phyloP scores from a whole-genome alignment of 2,888 invertebrate species.

The Dasysyrphus albostriatus region DNA sequence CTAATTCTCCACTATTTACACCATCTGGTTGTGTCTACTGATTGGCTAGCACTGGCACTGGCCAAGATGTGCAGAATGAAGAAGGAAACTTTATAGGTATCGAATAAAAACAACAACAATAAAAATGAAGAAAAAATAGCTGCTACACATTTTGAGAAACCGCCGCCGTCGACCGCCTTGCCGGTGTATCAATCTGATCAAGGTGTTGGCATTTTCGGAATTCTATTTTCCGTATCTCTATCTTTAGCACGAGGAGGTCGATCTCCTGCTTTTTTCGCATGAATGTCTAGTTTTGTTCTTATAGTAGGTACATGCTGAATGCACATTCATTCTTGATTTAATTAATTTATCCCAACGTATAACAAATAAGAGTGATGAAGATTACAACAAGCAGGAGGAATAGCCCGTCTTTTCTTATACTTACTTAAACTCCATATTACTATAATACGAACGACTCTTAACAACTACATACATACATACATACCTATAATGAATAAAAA shows the following conservation, averaged over 20 bases:
- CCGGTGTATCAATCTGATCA: slow-evolving; percentile 58
- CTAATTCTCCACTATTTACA: slow-evolving; percentile 72
- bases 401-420: slow-evolving; percentile 9
- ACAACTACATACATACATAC: slow-evolving; percentile 3
- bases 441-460: slow-evolving; percentile 15
- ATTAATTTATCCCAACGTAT: slow-evolving; percentile 65
- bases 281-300: slow-evolving; percentile 46
- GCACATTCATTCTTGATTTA: slow-evolving; percentile 69
- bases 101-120: slow-evolving; percentile 29
- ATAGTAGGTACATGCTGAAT: slow-evolving; percentile 33
- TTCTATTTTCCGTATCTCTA: slow-evolving; percentile 72
- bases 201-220: slow-evolving; percentile 76
- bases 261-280: slow-evolving; percentile 54
- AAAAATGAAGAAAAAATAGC: not conserved
- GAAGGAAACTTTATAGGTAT: slow-evolving; percentile 14
- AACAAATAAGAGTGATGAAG: slow-evolving; percentile 58
- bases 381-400: slow-evolving; percentile 27
- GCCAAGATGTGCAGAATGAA: slow-evolving; percentile 4
- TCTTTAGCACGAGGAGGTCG: slow-evolving; percentile 72
- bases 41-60: slow-evolving; percentile 51
- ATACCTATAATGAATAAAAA: not conserved
- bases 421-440: slow-evolving; percentile 36
- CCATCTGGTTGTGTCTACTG: slow-evolving; percentile 73
- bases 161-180: not conserved
- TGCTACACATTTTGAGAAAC: slow-evolving; percentile 51